phyloP scores from a whole-genome alignment of 2,113 vertebrate genomes.

The Gnathonemus echidnorhynchus region DNA sequence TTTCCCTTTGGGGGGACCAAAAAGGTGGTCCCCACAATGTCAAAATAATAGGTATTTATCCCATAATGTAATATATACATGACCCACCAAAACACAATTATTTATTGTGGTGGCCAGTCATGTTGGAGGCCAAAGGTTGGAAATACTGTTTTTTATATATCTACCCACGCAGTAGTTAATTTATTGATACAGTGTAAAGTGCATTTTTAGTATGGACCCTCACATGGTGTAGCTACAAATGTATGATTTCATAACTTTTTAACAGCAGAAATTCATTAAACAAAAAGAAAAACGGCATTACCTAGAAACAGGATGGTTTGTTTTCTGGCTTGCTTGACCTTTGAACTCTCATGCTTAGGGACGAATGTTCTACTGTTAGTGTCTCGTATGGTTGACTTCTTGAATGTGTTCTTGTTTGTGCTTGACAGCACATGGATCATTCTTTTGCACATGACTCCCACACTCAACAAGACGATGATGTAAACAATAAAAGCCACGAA shows the following conservation, averaged over 20 bases:
- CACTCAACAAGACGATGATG: conserved; percentile 66
- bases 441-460: conserved; percentile 80
- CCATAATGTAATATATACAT: not conserved
- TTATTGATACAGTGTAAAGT: not conserved
- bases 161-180: not conserved
- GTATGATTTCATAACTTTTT: not conserved
- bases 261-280: not conserved
- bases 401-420: conserved; percentile 52
- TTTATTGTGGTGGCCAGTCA: not conserved
- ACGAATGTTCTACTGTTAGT: not conserved
- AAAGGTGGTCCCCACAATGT: not conserved
- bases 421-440: conserved; percentile 72
- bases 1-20: not conserved
- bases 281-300: not conserved
- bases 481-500: conserved; percentile 78
- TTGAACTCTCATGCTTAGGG: conserved; percentile 35
- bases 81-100: not conserved
- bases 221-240: not conserved
- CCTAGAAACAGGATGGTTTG: conserved; percentile 59
- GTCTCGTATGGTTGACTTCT: conserved; percentile 13
- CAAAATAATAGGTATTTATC: not conserved
- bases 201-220: not conserved
- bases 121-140: not conserved
- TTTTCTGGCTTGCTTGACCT: conserved; percentile 53
- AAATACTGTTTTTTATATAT: not conserved